These are phyloP conservation scores for Aleiodes testaceus DNA, from an alignment of 2,888 invertebrate genomes.

Conservation along the genomic window DNA sequence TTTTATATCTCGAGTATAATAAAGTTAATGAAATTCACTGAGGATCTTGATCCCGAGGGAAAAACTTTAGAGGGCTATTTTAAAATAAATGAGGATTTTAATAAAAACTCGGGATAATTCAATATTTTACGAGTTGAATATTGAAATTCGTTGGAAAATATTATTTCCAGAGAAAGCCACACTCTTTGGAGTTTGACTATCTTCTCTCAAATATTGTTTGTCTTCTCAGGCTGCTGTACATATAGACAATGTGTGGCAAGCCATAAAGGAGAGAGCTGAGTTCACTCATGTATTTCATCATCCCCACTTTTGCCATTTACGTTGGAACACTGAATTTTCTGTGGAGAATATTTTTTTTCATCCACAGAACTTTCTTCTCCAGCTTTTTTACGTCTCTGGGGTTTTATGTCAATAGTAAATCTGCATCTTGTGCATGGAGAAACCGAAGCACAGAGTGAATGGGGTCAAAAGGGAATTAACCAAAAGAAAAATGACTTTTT, in stretches of 20 bases:
- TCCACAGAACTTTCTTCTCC: not conserved
- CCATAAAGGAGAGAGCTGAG: constrained; percentile 16
- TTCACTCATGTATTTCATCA: constrained; percentile 36
- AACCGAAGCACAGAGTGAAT: not conserved
- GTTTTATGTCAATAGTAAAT: constrained; percentile 12
- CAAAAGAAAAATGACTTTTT: not conserved
- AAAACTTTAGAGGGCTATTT: not conserved
- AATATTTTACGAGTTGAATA: constrained; percentile 15
- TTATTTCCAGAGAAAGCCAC: not conserved
- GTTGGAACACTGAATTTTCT: not conserved
- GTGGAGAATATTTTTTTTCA: not conserved
- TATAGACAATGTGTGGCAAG: not conserved
- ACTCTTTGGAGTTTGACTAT: not conserved
- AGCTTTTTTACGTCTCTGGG: not conserved
- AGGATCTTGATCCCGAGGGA: not conserved
- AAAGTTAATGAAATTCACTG: not conserved
- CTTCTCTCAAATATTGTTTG: constrained; percentile 34
- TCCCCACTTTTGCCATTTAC: not conserved
- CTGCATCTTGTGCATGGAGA: not conserved
- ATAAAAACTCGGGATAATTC: not conserved
- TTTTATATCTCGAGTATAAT: not conserved
- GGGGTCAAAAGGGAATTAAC: constrained; percentile 13
- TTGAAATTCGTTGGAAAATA: constrained; percentile 8
- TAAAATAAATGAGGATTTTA: not conserved
- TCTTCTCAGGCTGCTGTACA: not conserved